Conservation (phyloP, 2,888 invertebrate genomes). For the Idaea aversata region DNA sequence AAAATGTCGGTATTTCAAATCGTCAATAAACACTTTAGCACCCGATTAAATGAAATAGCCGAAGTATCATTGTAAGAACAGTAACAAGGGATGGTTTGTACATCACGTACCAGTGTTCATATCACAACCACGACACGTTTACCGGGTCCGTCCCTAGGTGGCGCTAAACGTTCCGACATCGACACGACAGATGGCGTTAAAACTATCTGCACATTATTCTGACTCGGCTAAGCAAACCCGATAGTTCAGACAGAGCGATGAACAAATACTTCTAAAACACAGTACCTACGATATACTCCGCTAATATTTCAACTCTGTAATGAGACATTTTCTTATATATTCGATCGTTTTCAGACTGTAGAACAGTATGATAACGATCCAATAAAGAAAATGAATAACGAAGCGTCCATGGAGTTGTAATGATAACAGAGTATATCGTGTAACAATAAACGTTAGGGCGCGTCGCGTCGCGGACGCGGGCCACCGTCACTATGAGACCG, state of each 20-base stretch:
- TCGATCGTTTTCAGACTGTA: background rate
- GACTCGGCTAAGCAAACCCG: constrained; percentile 16
- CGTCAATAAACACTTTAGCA: constrained; percentile 47
- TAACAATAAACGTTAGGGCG: constrained; percentile 20
- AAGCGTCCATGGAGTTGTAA: constrained; percentile 39
- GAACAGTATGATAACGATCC: background rate
- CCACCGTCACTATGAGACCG: constrained; percentile 70
- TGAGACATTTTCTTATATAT: constrained; percentile 4
- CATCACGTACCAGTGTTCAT: constrained; percentile 34
- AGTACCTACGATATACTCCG: constrained; percentile 30
- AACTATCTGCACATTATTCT: constrained; percentile 34
- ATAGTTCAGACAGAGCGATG: constrained; percentile 29
- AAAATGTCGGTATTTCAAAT: constrained; percentile 57
- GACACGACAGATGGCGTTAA: constrained; percentile 41
- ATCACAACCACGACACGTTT: constrained; percentile 60
- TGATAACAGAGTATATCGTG: constrained; percentile 32
- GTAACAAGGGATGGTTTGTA: constrained; percentile 38
- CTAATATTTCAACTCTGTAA: constrained; percentile 35
- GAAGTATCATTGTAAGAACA: constrained; percentile 38
- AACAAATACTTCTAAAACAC: constrained; percentile 30
- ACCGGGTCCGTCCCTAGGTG: constrained; percentile 48
- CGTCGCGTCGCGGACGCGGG: constrained; percentile 26
- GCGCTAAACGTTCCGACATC: constrained; percentile 37
- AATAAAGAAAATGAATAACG: constrained; percentile 7
- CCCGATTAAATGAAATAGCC: constrained; percentile 43